Percentiles rank a stretch among this genome's conserved stretches.
phyloP scores from a whole-genome alignment of 1,140 invertebrate species.

The Psilanteris sp. region DNA sequence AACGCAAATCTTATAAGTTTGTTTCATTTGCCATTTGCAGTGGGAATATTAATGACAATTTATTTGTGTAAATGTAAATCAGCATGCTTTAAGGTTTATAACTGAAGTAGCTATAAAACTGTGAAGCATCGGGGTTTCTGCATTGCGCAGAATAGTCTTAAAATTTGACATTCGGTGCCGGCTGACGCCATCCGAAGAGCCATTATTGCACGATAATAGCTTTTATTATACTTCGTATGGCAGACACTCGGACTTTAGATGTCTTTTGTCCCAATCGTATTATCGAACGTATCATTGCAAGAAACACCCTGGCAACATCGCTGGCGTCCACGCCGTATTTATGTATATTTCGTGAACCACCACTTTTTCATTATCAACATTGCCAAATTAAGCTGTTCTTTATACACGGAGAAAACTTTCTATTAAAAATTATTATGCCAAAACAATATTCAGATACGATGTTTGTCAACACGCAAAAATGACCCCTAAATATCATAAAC shows the following conservation, averaged over 20 bases:
- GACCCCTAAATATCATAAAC: too few species aligned
- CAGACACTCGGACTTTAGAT: constrained; percentile 70
- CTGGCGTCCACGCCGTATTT: too few species aligned
- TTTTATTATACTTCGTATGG: constrained; percentile 74
- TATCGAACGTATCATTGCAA: constrained; percentile 29
- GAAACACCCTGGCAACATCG: constrained; percentile 11
- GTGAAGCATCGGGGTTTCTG: constrained; percentile 1
- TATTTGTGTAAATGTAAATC: too few species aligned
- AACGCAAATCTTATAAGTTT: too few species aligned
- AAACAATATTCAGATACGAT: too few species aligned
- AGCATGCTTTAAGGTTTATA: neutral
- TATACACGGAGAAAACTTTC: too few species aligned
- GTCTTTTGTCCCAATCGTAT: constrained; percentile 45
- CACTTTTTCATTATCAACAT: too few species aligned
- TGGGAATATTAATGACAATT: too few species aligned
- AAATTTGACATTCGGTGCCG: constrained; percentile 69
- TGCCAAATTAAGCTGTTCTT: too few species aligned
- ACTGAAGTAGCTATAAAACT: constrained; percentile 19
- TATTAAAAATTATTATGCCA: too few species aligned
- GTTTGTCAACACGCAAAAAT: too few species aligned
- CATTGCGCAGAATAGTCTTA: constrained; percentile 45
- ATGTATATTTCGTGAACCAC: too few species aligned
- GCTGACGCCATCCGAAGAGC: constrained; percentile 67
- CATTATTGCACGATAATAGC: constrained; percentile 75
- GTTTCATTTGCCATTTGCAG: neutral